phyloP scores from a whole-genome alignment of 2,888 invertebrate species.

The Dryococelus australis region DNA sequence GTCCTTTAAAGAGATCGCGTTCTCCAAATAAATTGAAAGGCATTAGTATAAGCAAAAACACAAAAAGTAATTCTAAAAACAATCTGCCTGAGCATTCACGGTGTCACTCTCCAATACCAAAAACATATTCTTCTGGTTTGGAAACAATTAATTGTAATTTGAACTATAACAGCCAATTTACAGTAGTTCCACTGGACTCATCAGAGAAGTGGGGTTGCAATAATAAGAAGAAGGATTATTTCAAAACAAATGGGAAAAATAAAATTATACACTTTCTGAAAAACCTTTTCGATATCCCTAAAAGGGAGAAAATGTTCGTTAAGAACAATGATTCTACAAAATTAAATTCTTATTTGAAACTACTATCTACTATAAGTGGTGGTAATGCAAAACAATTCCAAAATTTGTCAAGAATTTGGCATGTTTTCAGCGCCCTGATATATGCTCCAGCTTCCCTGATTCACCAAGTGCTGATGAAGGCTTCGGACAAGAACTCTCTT shows the following conservation, averaged over 20 bases:
- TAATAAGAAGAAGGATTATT: no score
- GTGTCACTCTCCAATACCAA: neutral
- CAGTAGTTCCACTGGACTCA: neutral
- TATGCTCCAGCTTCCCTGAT: conserved; percentile 48
- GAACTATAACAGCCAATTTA: neutral
- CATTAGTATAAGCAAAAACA: neutral
- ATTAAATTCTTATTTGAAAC: conserved; percentile 18
- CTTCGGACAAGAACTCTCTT: conserved; percentile 53
- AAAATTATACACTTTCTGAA: neutral
- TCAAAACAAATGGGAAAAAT: no score
- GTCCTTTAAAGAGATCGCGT: neutral
- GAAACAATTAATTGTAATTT: no score
- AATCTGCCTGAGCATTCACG: neutral
- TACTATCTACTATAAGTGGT: conserved; percentile 13
- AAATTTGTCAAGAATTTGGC: neutral
- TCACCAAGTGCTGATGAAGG: conserved; percentile 49
- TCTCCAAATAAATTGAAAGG: neutral
- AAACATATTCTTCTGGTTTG: neutral
- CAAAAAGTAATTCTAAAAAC: neutral
- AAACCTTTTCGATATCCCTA: neutral
- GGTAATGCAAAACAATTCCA: neutral
- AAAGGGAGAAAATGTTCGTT: neutral
- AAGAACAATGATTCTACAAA: neutral
- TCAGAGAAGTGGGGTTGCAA: neutral
- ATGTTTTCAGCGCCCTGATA: conserved; percentile 28